A percentile compares a stretch with the other conserved stretches of the same genome.
phyloP scores from a whole-genome alignment of 2,888 invertebrate species.

The Rhamphomyia laevipes region DNA sequence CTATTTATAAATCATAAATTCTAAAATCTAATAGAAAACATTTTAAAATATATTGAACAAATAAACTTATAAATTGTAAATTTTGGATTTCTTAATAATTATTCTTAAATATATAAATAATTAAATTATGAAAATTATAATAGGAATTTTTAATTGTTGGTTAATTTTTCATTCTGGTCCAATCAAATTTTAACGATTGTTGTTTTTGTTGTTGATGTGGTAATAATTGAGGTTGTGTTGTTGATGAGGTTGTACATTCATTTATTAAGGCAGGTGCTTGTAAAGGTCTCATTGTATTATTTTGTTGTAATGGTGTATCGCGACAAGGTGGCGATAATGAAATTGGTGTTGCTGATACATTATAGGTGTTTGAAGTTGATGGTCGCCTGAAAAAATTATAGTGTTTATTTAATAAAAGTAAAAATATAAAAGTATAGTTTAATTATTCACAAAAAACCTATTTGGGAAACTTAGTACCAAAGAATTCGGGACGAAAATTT shows the following conservation, averaged over 20 bases:
- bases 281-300: slow-evolving; percentile 12
- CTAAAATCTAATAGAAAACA: too few relatives aligned
- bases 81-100: too few relatives aligned
- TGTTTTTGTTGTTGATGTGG: slow-evolving; percentile 4
- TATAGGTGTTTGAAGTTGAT: slow-evolving; percentile 7
- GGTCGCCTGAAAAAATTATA: slow-evolving; percentile 11
- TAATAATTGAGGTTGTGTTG: slow-evolving; percentile 3
- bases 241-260: slow-evolving; percentile 15
- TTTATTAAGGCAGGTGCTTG: slow-evolving; percentile 18
- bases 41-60: too few relatives aligned
- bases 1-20: too few relatives aligned
- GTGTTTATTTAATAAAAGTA: background rate
- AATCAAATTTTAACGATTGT: slow-evolving; percentile 7
- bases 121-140: background rate
- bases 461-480: too few relatives aligned
- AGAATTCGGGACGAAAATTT: too few relatives aligned
- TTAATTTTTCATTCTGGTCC: slow-evolving; percentile 1
- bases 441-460: background rate
- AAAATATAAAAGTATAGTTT: background rate
- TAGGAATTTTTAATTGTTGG: background rate
- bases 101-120: too few relatives aligned
- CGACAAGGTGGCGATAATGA: slow-evolving; percentile 21
- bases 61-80: too few relatives aligned
- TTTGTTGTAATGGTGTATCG: slow-evolving; percentile 13
- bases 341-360: slow-evolving; percentile 2